A percentile compares a stretch with the other conserved stretches of the same genome.
Evolutionary conservation across 2,113 vertebrate genomes (phyloP).

Genomic region (Petromus typicus): DNA sequence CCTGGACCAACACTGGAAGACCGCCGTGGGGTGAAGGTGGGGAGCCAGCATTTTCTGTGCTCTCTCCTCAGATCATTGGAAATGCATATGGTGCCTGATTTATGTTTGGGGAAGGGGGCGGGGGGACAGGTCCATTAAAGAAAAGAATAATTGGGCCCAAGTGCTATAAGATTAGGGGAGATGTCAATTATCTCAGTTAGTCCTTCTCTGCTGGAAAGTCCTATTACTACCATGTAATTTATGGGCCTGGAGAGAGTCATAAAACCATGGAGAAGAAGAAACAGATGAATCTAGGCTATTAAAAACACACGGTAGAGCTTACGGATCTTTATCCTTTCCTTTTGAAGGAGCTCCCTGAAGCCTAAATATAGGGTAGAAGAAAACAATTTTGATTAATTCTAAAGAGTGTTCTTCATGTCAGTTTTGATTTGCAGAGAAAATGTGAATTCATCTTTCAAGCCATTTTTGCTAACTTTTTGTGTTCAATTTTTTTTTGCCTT

Average conservation of each 20-base stretch:
- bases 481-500: neutral
- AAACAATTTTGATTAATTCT: neutral
- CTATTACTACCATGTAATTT: conserved; percentile 69
- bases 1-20: neutral
- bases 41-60: neutral
- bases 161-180: neutral
- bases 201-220: conserved; percentile 71
- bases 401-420: neutral
- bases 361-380: neutral
- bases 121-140: conserved; percentile 63
- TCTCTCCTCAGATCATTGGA: neutral
- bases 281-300: conserved; percentile 65
- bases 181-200: conserved; percentile 66
- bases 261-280: conserved; percentile 70
- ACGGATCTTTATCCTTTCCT: conserved; percentile 47
- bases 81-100: conserved; percentile 54
- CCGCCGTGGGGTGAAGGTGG: too few species aligned
- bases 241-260: conserved; percentile 68
- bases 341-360: conserved; percentile 1
- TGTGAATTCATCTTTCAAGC: neutral
- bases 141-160: conserved; percentile 77
- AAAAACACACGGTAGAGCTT: conserved; percentile 50
- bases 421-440: conserved; percentile 25
- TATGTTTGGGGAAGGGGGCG: conserved; percentile 31
- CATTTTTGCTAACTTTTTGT: neutral